Conservation (phyloP, 2,797 vertebrate genomes). For the Typhlichthys eigenmanni region DNA sequence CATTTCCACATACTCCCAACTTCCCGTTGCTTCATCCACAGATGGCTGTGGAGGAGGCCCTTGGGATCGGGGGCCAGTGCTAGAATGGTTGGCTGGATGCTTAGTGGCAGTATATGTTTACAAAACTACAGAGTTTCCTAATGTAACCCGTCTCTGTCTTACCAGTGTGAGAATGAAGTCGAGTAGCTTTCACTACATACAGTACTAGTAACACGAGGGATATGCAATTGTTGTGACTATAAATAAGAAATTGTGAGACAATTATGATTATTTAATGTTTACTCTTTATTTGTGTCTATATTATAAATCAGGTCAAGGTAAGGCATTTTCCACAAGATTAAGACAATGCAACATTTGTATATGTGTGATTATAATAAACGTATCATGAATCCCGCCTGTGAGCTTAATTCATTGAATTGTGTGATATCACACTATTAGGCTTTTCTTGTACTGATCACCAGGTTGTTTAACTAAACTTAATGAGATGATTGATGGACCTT, state of each 20-base stretch:
- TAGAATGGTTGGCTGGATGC: conserved; percentile 29
- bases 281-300: conserved; percentile 9
- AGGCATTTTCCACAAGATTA: conserved; percentile 11
- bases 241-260: not conserved
- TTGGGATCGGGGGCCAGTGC: conserved; percentile 29
- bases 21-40: conserved; percentile 34
- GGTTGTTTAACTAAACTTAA: conserved; percentile 36
- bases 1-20: conserved; percentile 9
- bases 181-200: not conserved
- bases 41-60: conserved; percentile 56
- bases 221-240: too few species aligned
- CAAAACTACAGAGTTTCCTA: conserved; percentile 22
- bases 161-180: too few species aligned
- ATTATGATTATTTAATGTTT: not conserved
- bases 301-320: conserved; percentile 27
- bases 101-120: conserved; percentile 27
- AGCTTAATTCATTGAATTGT: conserved; percentile 49
- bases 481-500: conserved; percentile 35
- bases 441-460: conserved; percentile 37
- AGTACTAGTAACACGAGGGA: not conserved
- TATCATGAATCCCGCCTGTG: conserved; percentile 50
- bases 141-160: not conserved
- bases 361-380: conserved; percentile 30
- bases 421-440: conserved; percentile 40
- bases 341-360: conserved; percentile 28